Base-by-base conservation (phyloP, 2,113 vertebrate species). In the Neodon shergylaensis region DNA sequence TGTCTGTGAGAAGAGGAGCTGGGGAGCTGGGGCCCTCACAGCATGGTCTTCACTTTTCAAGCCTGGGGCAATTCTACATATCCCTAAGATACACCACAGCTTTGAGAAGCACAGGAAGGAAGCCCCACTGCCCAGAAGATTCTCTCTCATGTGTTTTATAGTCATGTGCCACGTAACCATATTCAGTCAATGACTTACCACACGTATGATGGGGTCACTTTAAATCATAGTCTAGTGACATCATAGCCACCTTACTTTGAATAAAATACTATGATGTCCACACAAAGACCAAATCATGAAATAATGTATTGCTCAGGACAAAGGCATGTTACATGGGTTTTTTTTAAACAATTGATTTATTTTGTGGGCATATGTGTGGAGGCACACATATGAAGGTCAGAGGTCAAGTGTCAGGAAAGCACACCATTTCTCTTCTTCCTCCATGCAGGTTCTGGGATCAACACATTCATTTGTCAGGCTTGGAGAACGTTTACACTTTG, bases 11-110 rank as follows among this genome's bases (percentile, higher is more conserved):
- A 19, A 39, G 24, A 47, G 4, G n/a, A 3, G 2, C 1, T 58
- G 13, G 31, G 4, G n/a, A 3, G 2, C 1, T 58, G 17, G 31
- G 31, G 0, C 16, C 16, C 47, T 26, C 33, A 16, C 73, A 3
- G 2, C 17, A 44, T 33, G 36, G n/a, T 39, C 36, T 36, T 26
- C n/a, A 10, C 1, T 63, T 0, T 73, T 19, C 88, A 49, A 21
- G 17, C 65, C 1, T 3, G 54, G 33, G 47, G 5, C 86, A 88
- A 4, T 76, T 77, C 52, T 22, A 47, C 22, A 21, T 42, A 36
- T 26, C 14, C 47, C 52, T 58, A 49, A 14, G 14, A 47, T 19
- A 21, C 17, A 36, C 9, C 26, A 7, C 63, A 63, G 47, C 14
- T 54, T 73, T 39, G 26, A 91, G n/a, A 33, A 49, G 21, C n/a